These are phyloP conservation scores for Phoeniculus purpureus DNA, from an alignment of 2,797 vertebrate genomes.

Conservation along the genomic window DNA sequence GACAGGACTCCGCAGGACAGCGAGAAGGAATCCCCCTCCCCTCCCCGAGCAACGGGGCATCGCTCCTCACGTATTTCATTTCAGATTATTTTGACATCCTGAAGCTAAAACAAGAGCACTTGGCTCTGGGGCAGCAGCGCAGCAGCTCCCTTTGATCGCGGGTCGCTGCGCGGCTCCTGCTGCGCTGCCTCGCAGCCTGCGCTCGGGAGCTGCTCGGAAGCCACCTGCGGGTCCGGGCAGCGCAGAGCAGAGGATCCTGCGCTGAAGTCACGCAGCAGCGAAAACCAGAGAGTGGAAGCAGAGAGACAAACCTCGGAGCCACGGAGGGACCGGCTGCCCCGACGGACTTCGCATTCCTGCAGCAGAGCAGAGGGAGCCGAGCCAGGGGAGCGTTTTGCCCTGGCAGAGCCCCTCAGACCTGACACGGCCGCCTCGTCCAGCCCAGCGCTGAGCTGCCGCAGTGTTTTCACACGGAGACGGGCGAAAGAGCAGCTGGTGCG, in stretches of 20 bases:
- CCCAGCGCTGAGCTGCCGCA: not conserved
- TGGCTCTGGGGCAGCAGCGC: not conserved
- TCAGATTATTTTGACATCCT: conserved; percentile 66
- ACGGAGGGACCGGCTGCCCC: not conserved
- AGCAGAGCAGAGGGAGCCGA: not conserved
- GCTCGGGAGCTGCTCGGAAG: not conserved
- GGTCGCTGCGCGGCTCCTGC: not conserved
- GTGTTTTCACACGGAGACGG: not conserved
- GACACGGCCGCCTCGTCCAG: not conserved
- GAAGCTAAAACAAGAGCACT: conserved; percentile 61
- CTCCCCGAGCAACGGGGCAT: not conserved
- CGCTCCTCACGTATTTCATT: conserved; percentile 38
- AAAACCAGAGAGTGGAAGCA: not conserved
- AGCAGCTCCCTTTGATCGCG: conserved; percentile 44
- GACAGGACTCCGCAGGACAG: not conserved
- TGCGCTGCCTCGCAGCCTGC: not conserved
- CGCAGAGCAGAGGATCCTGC: not conserved
- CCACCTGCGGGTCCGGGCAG: not conserved
- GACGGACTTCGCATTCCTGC: not conserved
- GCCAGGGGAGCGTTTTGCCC: not conserved
- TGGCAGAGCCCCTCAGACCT: not conserved
- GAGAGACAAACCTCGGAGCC: not conserved
- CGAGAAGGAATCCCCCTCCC: not conserved
- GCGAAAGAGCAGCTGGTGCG: not conserved
- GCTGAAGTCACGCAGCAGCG: not conserved